These are phyloP conservation scores for Agriopis marginaria DNA, from an alignment of 2,888 invertebrate species.

Conservation along the genomic window DNA sequence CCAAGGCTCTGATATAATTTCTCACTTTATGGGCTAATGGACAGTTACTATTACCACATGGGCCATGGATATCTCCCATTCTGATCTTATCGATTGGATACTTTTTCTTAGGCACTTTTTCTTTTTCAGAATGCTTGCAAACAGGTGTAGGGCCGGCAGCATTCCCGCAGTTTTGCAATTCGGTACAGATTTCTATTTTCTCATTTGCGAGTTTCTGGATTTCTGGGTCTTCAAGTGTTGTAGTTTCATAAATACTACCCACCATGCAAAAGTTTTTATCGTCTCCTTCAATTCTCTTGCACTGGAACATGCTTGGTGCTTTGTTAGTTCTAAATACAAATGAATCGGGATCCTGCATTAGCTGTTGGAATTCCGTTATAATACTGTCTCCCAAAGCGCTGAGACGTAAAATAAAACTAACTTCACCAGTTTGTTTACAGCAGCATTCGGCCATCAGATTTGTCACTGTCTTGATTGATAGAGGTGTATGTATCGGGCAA, in stretches of 20 bases:
- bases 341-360: constrained; percentile 69
- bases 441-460: constrained; percentile 68
- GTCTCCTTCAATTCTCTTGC: constrained; percentile 73
- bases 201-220: constrained; percentile 59
- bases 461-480: constrained; percentile 68
- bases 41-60: constrained; percentile 79
- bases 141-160: constrained; percentile 48
- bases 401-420: constrained; percentile 78
- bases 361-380: constrained; percentile 78
- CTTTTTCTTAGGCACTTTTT: constrained; percentile 54
- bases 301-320: constrained; percentile 78
- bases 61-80: constrained; percentile 81
- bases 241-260: constrained; percentile 76
- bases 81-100: constrained; percentile 73
- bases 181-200: constrained; percentile 76
- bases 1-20: constrained; percentile 72
- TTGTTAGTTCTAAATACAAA: constrained; percentile 79
- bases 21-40: constrained; percentile 76
- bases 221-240: constrained; percentile 77
- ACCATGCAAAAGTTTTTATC: constrained; percentile 79
- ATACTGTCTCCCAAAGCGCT: constrained; percentile 82
- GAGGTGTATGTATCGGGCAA: constrained; percentile 64
- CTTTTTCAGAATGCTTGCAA: constrained; percentile 53
- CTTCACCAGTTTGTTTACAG: constrained; percentile 72
- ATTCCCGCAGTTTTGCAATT: constrained; percentile 70